phyloP scores from a whole-genome alignment of 2,113 vertebrate genomes.

The Vimba vimba region DNA sequence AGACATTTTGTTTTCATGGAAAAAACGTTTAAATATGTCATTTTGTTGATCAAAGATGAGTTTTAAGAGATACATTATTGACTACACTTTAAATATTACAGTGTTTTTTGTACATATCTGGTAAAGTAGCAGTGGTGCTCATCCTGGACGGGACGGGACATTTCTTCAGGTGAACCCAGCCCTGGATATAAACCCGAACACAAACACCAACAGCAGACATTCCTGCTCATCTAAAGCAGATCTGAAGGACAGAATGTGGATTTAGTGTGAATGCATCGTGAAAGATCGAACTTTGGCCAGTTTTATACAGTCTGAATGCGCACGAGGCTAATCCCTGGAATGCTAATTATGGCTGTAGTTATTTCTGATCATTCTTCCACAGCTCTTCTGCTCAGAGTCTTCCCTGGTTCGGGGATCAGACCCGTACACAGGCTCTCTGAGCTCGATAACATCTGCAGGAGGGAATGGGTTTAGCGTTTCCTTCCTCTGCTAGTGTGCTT shows the following conservation, averaged over 20 bases:
- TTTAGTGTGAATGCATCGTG: too few species aligned
- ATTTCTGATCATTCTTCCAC: background rate
- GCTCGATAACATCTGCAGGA: slow-evolving; percentile 67
- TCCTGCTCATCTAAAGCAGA: background rate
- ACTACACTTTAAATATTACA: too few species aligned
- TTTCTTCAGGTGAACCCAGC: too few species aligned
- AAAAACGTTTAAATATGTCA: too few species aligned
- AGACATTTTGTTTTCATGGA: too few species aligned
- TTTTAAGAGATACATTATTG: too few species aligned
- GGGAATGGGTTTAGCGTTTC: slow-evolving; percentile 62
- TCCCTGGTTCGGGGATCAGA: background rate
- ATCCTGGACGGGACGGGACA: too few species aligned
- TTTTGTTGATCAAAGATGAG: too few species aligned
- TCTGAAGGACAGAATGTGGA: background rate
- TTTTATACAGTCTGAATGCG: background rate
- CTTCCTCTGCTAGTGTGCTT: slow-evolving; percentile 63
- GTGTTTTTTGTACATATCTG: too few species aligned
- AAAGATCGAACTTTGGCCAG: background rate
- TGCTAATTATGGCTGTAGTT: slow-evolving; percentile 25
- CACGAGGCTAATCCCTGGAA: background rate
- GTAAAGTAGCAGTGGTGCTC: too few species aligned
- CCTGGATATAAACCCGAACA: too few species aligned
- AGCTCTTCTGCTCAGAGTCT: background rate
- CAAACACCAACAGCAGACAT: background rate
- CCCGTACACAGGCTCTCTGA: slow-evolving; percentile 46